phyloP scores from a whole-genome alignment of 1,140 invertebrate genomes.

The Cheumatopsyche charites region DNA sequence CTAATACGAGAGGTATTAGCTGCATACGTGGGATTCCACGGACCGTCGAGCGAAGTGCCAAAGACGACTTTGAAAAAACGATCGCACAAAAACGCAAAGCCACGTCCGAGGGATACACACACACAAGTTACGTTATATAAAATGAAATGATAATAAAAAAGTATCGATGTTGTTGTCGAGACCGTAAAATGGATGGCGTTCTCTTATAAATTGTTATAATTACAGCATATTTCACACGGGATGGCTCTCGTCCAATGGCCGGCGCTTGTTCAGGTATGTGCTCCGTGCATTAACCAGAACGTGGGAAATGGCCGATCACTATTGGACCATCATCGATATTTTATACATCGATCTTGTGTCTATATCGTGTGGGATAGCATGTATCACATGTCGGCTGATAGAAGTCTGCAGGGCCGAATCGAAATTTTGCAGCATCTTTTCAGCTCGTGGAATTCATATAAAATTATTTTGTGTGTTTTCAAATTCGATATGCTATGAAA shows the following conservation, averaged over 20 bases:
- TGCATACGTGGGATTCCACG: conserved; percentile 6
- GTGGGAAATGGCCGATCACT: conserved; percentile 33
- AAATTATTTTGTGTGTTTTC: no score
- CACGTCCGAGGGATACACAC: not conserved
- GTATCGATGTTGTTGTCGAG: conserved; percentile 23
- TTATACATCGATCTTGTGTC: conserved; percentile 20
- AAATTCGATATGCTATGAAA: no score
- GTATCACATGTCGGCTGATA: conserved; percentile 9
- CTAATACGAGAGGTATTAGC: conserved; percentile 20
- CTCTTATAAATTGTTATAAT: conserved; percentile 38
- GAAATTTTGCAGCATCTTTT: no score
- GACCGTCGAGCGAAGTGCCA: conserved; percentile 15
- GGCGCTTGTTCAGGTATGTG: conserved; percentile 30
- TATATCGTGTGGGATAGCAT: not conserved
- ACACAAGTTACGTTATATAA: not conserved
- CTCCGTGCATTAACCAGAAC: conserved; percentile 29
- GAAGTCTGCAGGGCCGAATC: not conserved
- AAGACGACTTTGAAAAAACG: conserved; percentile 12
- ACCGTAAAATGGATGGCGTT: conserved; percentile 21
- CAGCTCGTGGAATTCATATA: no score
- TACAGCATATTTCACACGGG: conserved; percentile 36
- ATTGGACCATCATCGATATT: conserved; percentile 22
- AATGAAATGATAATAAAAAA: not conserved
- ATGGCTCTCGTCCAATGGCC: conserved; percentile 26
- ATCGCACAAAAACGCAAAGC: not conserved